Evolutionary conservation across 2,113 vertebrate genomes (phyloP).

Genomic region (Chroicocephalus ridibundus): DNA sequence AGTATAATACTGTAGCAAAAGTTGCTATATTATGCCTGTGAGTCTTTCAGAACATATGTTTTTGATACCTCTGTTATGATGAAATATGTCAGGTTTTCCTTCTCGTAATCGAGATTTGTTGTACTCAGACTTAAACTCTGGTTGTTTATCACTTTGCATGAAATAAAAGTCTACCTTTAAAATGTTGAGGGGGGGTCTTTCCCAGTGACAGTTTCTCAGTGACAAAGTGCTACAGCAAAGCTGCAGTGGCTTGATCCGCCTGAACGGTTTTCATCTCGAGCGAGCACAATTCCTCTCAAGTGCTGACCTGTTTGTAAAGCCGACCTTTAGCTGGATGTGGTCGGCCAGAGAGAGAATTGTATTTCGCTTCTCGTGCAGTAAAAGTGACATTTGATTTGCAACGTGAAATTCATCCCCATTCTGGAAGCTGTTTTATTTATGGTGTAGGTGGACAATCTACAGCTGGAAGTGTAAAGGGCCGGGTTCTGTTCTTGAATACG

Average conservation of each 20-base stretch:
- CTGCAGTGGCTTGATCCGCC: background rate
- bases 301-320: background rate
- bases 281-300: background rate
- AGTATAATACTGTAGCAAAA: background rate
- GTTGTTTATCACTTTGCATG: background rate
- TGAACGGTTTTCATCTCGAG: background rate
- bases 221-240: background rate
- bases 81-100: background rate
- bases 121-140: background rate
- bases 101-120: background rate
- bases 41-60: background rate
- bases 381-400: background rate
- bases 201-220: background rate
- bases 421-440: background rate
- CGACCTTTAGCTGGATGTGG: background rate
- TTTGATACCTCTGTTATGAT: background rate
- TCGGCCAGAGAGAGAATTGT: background rate
- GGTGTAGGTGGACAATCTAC: background rate
- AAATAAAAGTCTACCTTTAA: background rate
- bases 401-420: background rate
- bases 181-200: accelerated
- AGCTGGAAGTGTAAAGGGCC: background rate
- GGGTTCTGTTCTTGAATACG: background rate
- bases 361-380: background rate
- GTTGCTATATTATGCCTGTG: background rate